Evolutionary conservation across 2,888 invertebrate genomes (phyloP).

Genomic region (Lasioglossum lativentre): DNA sequence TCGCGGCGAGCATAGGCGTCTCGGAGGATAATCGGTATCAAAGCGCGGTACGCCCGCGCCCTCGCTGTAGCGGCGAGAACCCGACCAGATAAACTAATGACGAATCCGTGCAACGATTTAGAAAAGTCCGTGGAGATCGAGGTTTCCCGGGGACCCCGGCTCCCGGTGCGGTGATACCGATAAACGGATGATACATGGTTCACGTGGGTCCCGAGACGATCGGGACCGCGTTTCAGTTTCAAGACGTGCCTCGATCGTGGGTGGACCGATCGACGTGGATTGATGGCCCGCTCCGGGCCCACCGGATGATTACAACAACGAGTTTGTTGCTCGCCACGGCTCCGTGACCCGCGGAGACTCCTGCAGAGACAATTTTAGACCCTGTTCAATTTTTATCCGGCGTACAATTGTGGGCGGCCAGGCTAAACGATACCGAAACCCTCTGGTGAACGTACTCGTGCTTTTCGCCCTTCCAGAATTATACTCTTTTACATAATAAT

Average conservation of each 20-base stretch:
- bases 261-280: constrained; percentile 47
- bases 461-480: not conserved
- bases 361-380: constrained; percentile 13
- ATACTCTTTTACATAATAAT: not conserved
- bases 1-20: constrained; percentile 60
- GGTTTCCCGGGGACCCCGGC: constrained; percentile 16
- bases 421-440: not conserved
- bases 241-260: constrained; percentile 25
- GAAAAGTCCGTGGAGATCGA: constrained; percentile 28
- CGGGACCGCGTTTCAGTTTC: not conserved
- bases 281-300: constrained; percentile 19
- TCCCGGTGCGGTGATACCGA: constrained; percentile 47
- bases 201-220: not conserved
- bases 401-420: not conserved
- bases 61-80: constrained; percentile 31
- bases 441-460: not conserved
- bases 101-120: constrained; percentile 59
- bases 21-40: constrained; percentile 65
- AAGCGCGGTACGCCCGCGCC: constrained; percentile 51
- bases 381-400: not conserved
- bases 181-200: constrained; percentile 55
- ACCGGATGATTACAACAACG: not conserved
- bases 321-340: not conserved
- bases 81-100: constrained; percentile 59
- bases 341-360: not conserved